Percentiles rank a stretch among this genome's conserved stretches.
Conservation (phyloP, 2,888 invertebrate genomes). For the Spilarctia lutea region DNA sequence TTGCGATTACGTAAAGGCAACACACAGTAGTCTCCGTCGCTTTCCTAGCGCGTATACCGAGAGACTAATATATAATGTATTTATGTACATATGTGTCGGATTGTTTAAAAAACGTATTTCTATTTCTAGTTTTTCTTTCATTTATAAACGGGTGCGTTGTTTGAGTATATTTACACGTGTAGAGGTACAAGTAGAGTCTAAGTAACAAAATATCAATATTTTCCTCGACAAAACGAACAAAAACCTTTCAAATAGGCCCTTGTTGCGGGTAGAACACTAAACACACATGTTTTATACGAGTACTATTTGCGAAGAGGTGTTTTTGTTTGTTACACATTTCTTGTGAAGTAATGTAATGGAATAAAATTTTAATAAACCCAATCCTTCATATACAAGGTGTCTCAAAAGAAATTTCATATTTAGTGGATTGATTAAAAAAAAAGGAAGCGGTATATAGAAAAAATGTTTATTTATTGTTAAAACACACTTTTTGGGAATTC, state of each 20-base stretch:
- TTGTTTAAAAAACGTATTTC: neutral
- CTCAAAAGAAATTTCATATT: too few relatives aligned
- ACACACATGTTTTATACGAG: conserved; percentile 46
- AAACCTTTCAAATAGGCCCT: neutral
- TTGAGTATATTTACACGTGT: neutral
- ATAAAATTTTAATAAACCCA: too few relatives aligned
- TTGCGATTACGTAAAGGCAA: neutral
- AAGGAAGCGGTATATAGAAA: too few relatives aligned
- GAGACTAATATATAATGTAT: neutral
- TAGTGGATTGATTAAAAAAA: too few relatives aligned
- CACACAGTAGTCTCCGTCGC: neutral
- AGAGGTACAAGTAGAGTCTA: neutral
- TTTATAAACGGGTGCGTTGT: neutral
- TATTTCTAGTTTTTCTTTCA: neutral
- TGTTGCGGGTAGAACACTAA: conserved; percentile 5
- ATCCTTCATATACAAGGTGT: too few relatives aligned
- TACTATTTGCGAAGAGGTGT: neutral
- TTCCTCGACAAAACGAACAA: neutral
- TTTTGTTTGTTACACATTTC: neutral
- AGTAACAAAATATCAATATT: neutral
- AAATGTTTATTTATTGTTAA: too few relatives aligned
- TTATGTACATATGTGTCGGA: neutral
- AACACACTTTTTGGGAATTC: too few relatives aligned
- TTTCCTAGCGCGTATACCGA: neutral
- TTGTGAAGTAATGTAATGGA: neutral